Conservation (phyloP, 2,113 vertebrate species). For the Xenopus laevis region DNA sequence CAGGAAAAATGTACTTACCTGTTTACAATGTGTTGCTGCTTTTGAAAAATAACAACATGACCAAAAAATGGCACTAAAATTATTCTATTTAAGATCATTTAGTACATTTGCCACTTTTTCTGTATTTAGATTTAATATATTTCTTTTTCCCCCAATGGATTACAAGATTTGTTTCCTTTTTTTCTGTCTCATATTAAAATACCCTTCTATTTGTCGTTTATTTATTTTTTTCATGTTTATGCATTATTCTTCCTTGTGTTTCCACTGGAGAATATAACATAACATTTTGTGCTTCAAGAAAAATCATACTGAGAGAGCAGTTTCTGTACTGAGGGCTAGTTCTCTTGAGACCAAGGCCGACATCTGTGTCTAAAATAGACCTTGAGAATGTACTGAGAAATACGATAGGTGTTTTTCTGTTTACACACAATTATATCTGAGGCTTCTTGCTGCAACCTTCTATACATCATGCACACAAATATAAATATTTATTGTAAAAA, state of each 20-base stretch:
- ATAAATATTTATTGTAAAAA: not conserved
- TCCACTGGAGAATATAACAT: conserved; percentile 3
- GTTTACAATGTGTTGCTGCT: not conserved
- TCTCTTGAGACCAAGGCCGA: not conserved
- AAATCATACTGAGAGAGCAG: not conserved
- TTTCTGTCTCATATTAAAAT: not conserved
- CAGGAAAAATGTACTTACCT: not conserved
- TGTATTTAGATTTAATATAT: not conserved
- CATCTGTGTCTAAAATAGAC: conserved; percentile 1
- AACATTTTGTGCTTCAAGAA: not conserved
- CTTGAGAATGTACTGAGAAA: not conserved
- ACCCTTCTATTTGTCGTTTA: not conserved
- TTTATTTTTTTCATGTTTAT: not conserved
- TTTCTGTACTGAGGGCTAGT: not conserved
- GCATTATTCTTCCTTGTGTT: not conserved
- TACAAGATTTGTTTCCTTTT: conserved; percentile 3
- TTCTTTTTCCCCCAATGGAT: not conserved
- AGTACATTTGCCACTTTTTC: not conserved
- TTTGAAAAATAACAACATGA: not conserved
- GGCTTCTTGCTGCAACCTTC: not conserved
- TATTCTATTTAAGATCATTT: conserved; percentile 1
- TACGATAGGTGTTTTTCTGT: not conserved
- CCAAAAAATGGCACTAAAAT: not conserved
- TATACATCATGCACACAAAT: not conserved
- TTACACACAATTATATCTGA: not conserved